A percentile compares a stretch with the other conserved stretches of the same genome.
Evolutionary conservation across 2,113 vertebrate genomes (phyloP).

Genomic region (Burhinus bistriatus): DNA sequence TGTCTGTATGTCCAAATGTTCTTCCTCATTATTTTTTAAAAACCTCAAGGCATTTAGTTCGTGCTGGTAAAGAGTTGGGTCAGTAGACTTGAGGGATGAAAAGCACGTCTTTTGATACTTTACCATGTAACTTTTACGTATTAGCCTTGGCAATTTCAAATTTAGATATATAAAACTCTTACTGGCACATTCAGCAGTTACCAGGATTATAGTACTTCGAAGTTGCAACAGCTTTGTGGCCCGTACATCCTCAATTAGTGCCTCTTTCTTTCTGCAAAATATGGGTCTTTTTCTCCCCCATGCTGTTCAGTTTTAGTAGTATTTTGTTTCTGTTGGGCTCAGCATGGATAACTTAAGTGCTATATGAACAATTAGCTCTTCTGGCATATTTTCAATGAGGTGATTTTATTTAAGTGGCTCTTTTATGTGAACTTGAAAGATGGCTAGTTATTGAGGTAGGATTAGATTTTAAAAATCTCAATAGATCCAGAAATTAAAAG

Average conservation of each 20-base stretch:
- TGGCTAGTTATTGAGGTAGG: background rate
- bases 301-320: background rate
- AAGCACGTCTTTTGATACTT: background rate
- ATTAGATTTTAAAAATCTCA: background rate
- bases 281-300: background rate
- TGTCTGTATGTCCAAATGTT: background rate
- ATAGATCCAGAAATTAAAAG: background rate
- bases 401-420: background rate
- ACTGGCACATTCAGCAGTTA: background rate
- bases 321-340: background rate
- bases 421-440: background rate
- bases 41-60: background rate
- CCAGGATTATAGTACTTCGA: background rate
- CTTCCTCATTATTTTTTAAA: background rate
- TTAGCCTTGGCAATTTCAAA: background rate
- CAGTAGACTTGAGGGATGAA: background rate
- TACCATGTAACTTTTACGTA: background rate
- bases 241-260: background rate
- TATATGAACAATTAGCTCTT: background rate
- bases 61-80: background rate
- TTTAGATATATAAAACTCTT: background rate
- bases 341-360: background rate
- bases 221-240: background rate
- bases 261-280: background rate
- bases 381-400: background rate